Percentiles rank a stretch among this genome's conserved stretches.
Evolutionary conservation across 2,797 vertebrate genomes (phyloP).

Genomic region (Xenentodon cancila): DNA sequence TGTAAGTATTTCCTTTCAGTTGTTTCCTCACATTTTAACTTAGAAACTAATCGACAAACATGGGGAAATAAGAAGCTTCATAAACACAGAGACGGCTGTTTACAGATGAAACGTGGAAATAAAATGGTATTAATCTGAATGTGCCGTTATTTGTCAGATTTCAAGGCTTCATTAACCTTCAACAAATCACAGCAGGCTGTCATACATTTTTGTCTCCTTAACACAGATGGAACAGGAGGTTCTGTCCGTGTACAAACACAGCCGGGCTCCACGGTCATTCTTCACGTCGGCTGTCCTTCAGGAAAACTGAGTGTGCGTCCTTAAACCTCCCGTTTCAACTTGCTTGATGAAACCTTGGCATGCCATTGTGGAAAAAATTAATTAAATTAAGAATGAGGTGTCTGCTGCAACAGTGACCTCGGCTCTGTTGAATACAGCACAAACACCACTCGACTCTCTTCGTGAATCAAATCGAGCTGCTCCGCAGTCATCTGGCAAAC

Average conservation of each 20-base stretch:
- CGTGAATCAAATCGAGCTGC: slow-evolving; percentile 45
- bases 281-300: slow-evolving; percentile 27
- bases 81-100: too few relatives aligned
- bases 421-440: slow-evolving; percentile 18
- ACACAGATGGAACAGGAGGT: neutral
- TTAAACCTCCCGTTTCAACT: slow-evolving; percentile 33
- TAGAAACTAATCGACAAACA: too few relatives aligned
- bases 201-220: neutral
- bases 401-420: slow-evolving; percentile 49
- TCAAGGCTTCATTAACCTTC: neutral
- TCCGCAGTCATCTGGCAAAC: slow-evolving; percentile 33
- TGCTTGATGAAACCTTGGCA: slow-evolving; percentile 41
- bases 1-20: too few relatives aligned
- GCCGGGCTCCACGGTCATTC: neutral
- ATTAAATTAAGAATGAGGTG: slow-evolving; percentile 62
- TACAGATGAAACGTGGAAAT: too few relatives aligned
- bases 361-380: slow-evolving; percentile 49
- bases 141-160: neutral
- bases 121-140: too few relatives aligned
- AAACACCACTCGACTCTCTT: slow-evolving; percentile 2
- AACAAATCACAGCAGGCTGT: neutral
- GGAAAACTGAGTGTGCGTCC: neutral
- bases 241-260: neutral
- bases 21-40: too few relatives aligned
- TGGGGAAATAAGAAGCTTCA: too few relatives aligned